Base-by-base conservation (phyloP, 2,113 vertebrate species). In the Phalacrocorax aristotelis region DNA sequence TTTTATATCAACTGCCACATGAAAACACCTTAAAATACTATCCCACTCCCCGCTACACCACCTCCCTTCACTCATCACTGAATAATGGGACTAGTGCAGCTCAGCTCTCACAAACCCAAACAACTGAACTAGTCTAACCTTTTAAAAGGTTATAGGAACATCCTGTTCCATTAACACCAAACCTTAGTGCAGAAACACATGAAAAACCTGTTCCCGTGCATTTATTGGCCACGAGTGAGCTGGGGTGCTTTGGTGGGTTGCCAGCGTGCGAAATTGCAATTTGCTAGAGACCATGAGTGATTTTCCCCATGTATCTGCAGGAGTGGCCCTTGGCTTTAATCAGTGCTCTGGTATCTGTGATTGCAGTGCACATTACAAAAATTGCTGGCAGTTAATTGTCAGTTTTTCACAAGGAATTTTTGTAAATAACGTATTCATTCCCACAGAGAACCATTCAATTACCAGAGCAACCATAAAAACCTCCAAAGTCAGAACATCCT, bases 41-140 rank as follows among this genome's bases (percentile, higher is more conserved):
- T 25, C 25, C 49, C 0, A 0, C 57, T 90, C n/a, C 20, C 23
- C n/a, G 51, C 38, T 36, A 1, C 2, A 1, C 36, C 2, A 0
- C 36, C 21, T 64, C 36, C 36, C 68, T 87, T 78, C 0, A 0
- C 68, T 54, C 72, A 44, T 12, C 57, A 46, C n/a, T 7, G 27
- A 72, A 13, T 27, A 86, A 48, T 14, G 1, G 5, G 26, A 38
- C 81, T 76, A 76, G 69, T 21, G 19, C n/a, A 61, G 26, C 52
- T 78, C 4, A 1, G 40, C 30, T 66, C 44, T 79, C 2, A 0
- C 65, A 57, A 82, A 71, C 48, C 22, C 61, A 68, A 94, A 82
- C 38, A 68, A 64, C 9, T 44, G 65, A 89, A 54, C 72, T 71
- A 84, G 40, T 40, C 36, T 65, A 76, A 72, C 44, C 46, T 89